Conservation (phyloP, 2,888 invertebrate genomes). For the Coelinius sp. region DNA sequence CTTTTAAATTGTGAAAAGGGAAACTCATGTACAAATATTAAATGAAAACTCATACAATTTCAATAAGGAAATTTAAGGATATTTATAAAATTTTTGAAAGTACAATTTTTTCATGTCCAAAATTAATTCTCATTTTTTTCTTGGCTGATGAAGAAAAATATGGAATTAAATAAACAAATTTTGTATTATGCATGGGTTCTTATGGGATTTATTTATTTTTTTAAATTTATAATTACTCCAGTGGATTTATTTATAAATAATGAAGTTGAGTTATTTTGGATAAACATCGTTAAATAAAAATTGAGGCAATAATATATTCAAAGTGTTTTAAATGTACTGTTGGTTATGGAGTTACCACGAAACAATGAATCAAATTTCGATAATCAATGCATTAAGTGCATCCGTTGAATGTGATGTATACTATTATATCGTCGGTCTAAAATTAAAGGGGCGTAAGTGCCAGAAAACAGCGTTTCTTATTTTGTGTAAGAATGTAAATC, state of each 20-base stretch:
- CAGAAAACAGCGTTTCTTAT: no score
- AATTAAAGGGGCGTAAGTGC: no score
- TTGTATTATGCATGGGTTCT: background rate
- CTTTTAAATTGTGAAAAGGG: background rate
- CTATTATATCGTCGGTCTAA: no score
- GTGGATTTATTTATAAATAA: no score
- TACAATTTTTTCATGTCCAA: no score
- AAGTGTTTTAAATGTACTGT: background rate
- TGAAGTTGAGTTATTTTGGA: no score
- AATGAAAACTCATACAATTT: background rate
- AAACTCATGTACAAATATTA: conserved; percentile 19
- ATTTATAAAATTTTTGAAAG: background rate
- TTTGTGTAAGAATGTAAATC: no score
- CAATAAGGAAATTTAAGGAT: background rate
- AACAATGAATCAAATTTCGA: background rate
- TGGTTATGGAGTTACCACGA: background rate
- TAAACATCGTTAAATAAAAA: background rate
- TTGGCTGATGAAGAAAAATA: no score
- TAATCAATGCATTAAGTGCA: background rate
- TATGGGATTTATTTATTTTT: no score
- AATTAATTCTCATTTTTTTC: no score
- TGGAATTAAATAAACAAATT: no score
- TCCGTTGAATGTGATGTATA: background rate
- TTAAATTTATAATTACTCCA: no score
- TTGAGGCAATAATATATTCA: background rate